These are phyloP conservation scores for Poecile montanus DNA, from an alignment of 2,797 vertebrate species.

Conservation along the genomic window DNA sequence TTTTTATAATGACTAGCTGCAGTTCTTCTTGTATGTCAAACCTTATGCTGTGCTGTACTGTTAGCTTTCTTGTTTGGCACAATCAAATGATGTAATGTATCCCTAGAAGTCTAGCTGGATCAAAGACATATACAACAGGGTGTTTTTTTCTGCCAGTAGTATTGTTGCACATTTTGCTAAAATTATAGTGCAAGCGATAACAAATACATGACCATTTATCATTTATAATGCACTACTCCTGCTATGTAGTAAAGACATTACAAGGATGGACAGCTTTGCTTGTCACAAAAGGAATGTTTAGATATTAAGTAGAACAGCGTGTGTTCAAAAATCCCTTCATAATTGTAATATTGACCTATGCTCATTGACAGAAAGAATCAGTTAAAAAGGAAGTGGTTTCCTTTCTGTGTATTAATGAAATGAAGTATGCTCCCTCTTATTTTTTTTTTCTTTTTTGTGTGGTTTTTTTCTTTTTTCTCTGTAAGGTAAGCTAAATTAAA, in stretches of 20 bases:
- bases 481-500: neutral
- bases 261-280: conserved; percentile 25
- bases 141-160: conserved; percentile 50
- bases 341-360: conserved; percentile 44
- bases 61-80: conserved; percentile 75
- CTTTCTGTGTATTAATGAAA: conserved; percentile 1
- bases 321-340: conserved; percentile 26
- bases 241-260: conserved; percentile 2
- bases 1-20: conserved; percentile 77
- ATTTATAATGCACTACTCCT: conserved; percentile 54
- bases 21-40: conserved; percentile 78
- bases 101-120: conserved; percentile 74
- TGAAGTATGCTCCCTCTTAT: neutral
- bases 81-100: conserved; percentile 69
- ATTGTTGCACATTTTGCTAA: conserved; percentile 62
- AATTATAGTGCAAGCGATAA: conserved; percentile 60
- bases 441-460: fast-evolving
- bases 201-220: conserved; percentile 50
- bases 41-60: conserved; percentile 73
- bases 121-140: conserved; percentile 58
- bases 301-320: neutral
- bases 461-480: fast-evolving
- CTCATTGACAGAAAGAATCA: neutral
- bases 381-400: neutral
- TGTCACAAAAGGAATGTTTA: conserved; percentile 24